A percentile compares a stretch with the other conserved stretches of the same genome.
phyloP scores from a whole-genome alignment of 92 coral and sea anemone species.

The Actinernus sp. region DNA sequence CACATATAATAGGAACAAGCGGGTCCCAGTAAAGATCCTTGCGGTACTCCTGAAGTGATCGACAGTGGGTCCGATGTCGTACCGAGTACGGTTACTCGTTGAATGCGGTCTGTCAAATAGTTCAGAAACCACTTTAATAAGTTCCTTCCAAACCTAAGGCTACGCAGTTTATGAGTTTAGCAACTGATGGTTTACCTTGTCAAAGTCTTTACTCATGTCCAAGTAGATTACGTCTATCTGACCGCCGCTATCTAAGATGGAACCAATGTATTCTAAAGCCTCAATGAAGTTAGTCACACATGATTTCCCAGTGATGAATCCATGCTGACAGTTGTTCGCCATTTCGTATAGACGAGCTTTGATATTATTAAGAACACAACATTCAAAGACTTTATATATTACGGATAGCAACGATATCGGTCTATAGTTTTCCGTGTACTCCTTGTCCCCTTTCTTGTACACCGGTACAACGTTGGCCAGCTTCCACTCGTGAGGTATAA shows the following conservation, averaged over 20 bases:
- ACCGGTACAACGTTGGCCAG: slow-evolving; percentile 24
- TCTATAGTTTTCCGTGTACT: slow-evolving; percentile 51
- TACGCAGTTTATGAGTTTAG: slow-evolving; percentile 2
- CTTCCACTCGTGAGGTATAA: slow-evolving; percentile 39
- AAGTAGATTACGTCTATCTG: slow-evolving; percentile 21
- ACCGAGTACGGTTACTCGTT: no score
- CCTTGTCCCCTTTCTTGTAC: slow-evolving; percentile 27
- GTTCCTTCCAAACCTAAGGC: slow-evolving; percentile 2
- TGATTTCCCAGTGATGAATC: slow-evolving; percentile 30
- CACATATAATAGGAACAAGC: no score
- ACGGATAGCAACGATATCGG: slow-evolving; percentile 55
- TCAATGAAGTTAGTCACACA: slow-evolving; percentile 41
- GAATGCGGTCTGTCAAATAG: slow-evolving; percentile 10
- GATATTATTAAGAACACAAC: slow-evolving; percentile 43
- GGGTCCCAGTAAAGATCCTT: no score
- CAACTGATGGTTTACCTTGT: slow-evolving; percentile 22
- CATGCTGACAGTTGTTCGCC: slow-evolving; percentile 32
- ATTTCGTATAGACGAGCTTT: slow-evolving; percentile 20
- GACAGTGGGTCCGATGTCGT: no score
- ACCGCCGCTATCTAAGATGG: slow-evolving; percentile 20
- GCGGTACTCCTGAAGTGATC: no score
- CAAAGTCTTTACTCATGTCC: no score
- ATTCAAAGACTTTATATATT: slow-evolving; percentile 47
- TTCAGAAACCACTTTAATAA: slow-evolving; percentile 9
- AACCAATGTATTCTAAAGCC: slow-evolving; percentile 8